A percentile compares a stretch with the other conserved stretches of the same genome.
These are phyloP conservation scores for Campopleginae sp. DNA, from an alignment of 2,888 invertebrate genomes.

Conservation along the genomic window DNA sequence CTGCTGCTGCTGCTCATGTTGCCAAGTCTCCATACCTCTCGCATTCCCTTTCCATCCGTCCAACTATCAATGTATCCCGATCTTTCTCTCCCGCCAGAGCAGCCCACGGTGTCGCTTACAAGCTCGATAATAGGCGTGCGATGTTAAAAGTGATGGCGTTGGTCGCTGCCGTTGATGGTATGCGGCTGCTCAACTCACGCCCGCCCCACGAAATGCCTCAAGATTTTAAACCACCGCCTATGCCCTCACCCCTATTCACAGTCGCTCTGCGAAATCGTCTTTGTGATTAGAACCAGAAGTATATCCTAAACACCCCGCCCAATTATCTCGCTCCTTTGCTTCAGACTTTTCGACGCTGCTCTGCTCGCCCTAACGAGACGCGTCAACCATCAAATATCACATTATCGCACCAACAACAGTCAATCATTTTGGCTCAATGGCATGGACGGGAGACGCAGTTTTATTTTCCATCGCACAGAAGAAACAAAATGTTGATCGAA, in stretches of 20 bases:
- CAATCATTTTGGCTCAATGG: too few relatives aligned
- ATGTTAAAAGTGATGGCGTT: constrained; percentile 44
- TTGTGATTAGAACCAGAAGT: constrained; percentile 80
- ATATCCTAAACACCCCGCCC: constrained; percentile 79
- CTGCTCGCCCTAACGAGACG: constrained; percentile 34
- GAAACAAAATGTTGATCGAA: too few relatives aligned
- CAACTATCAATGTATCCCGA: background rate
- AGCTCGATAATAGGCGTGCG: constrained; percentile 56
- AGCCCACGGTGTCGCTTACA: constrained; percentile 56
- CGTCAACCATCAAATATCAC: constrained; percentile 39
- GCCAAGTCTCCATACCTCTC: constrained; percentile 18
- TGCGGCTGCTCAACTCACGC: constrained; percentile 55
- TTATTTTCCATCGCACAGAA: too few relatives aligned
- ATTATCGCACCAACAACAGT: constrained; percentile 1
- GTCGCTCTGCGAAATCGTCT: constrained; percentile 72
- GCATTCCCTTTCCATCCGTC: constrained; percentile 7
- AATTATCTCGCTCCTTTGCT: constrained; percentile 74
- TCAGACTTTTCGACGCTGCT: constrained; percentile 1
- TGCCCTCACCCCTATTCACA: constrained; percentile 39
- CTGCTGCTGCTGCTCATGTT: constrained; percentile 66
- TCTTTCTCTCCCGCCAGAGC: constrained; percentile 20
- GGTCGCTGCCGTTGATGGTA: constrained; percentile 61
- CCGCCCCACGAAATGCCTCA: constrained; percentile 58
- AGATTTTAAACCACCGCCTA: constrained; percentile 80
- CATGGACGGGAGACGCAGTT: too few relatives aligned